Conservation (phyloP, 2,797 vertebrate genomes). For the Myiotriccus ornatus region DNA sequence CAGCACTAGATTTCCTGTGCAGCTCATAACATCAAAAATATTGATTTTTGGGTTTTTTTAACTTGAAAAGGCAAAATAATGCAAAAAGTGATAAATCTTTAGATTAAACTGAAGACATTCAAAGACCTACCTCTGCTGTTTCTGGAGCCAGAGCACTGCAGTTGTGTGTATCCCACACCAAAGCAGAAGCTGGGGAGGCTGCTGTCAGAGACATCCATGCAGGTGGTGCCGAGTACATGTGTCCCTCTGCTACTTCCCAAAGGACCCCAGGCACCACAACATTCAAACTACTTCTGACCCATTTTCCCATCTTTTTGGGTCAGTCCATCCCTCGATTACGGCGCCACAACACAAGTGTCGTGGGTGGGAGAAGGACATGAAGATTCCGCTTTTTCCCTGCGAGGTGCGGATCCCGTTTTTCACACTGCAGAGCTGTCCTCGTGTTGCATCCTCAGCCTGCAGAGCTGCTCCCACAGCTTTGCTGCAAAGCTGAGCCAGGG, state of each 20-base stretch:
- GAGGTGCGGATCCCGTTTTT: not conserved
- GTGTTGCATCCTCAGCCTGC: not conserved
- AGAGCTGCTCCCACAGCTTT: not conserved
- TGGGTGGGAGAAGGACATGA: not conserved
- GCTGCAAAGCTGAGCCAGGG: not conserved
- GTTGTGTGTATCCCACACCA: not conserved
- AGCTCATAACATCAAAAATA: not conserved
- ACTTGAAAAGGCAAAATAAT: not conserved
- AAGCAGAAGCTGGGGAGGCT: not conserved
- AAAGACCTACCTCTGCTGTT: not conserved
- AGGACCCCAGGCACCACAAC: not conserved
- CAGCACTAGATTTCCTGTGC: not conserved
- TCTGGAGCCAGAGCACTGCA: not conserved
- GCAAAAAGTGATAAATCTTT: not conserved
- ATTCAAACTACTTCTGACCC: not conserved
- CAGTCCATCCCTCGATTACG: not conserved
- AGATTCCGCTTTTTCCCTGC: not conserved
- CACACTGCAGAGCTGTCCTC: rapidly evolving
- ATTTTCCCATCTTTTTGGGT: not conserved
- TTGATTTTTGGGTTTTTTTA: not conserved
- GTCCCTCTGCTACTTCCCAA: not conserved
- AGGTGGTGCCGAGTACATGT: too few species aligned
- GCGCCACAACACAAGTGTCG: not conserved
- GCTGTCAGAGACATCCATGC: not conserved
- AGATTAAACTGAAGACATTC: not conserved